These are phyloP conservation scores for Creontiades dilutus DNA, from an alignment of 2,888 invertebrate species.

Conservation along the genomic window DNA sequence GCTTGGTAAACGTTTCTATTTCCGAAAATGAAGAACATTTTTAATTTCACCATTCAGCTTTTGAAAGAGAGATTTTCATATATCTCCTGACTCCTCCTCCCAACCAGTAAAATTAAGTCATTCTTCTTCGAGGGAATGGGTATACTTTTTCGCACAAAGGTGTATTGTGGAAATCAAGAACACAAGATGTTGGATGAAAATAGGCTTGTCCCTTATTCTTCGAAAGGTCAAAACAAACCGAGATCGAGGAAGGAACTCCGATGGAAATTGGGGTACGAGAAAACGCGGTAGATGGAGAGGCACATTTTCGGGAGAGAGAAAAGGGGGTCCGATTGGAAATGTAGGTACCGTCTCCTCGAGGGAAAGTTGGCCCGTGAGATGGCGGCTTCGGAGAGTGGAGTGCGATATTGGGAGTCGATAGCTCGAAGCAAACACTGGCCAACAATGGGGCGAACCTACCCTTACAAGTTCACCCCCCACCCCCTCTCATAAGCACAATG, in stretches of 20 bases:
- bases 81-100: too few relatives aligned
- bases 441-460: background rate
- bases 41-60: too few relatives aligned
- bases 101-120: too few relatives aligned
- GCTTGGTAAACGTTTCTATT: too few relatives aligned
- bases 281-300: background rate
- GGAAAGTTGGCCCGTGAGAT: background rate
- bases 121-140: too few relatives aligned
- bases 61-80: too few relatives aligned
- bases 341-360: background rate
- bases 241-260: background rate
- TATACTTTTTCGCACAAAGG: too few relatives aligned
- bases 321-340: background rate
- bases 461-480: background rate
- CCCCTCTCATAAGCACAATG: background rate
- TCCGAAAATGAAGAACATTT: too few relatives aligned
- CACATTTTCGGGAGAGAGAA: background rate
- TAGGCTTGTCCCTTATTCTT: background rate
- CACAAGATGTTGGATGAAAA: background rate
- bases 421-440: background rate
- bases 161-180: too few relatives aligned
- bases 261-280: background rate
- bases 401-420: background rate
- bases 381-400: background rate
- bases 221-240: background rate